These are phyloP conservation scores for Caenorhabditis latens DNA, from an alignment of 1,140 invertebrate genomes.

Conservation along the genomic window DNA sequence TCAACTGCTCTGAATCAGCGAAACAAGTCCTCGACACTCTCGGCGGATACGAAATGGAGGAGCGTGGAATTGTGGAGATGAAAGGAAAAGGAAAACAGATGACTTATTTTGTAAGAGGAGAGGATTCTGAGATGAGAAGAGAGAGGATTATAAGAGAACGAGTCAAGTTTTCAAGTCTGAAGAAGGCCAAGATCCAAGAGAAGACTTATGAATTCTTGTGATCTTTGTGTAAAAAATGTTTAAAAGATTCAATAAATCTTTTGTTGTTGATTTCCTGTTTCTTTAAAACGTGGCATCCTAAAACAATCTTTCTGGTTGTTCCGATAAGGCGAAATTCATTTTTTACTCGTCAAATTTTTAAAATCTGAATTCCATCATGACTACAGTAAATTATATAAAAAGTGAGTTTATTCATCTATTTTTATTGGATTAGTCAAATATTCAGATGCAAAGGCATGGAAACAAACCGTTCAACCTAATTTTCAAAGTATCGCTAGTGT, in stretches of 20 bases:
- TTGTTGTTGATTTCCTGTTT: background rate
- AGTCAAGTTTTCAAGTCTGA: conserved; percentile 67
- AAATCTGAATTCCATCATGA: no score
- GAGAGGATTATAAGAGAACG: conserved; percentile 68
- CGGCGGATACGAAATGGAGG: conserved; percentile 60
- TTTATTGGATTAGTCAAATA: background rate
- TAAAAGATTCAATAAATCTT: no score
- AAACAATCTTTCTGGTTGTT: no score
- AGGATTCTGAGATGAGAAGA: conserved; percentile 45
- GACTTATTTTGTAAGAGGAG: conserved; percentile 56
- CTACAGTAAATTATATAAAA: no score
- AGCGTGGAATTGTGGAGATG: conserved; percentile 78
- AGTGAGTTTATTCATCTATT: background rate
- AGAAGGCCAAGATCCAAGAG: conserved; percentile 45
- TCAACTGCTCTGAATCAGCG: conserved; percentile 74
- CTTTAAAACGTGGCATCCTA: no score
- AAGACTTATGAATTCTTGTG: conserved; percentile 39
- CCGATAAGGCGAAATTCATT: no score
- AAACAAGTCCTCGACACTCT: conserved; percentile 53
- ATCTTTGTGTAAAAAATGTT: background rate
- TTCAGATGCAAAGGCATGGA: background rate
- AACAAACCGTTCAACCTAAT: no score
- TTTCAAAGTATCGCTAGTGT: no score
- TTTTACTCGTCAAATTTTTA: no score
- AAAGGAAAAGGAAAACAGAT: conserved; percentile 72